A percentile compares a stretch with the other conserved stretches of the same genome.
Evolutionary conservation across 2,113 vertebrate genomes (phyloP).

Genomic region (Tragulus kanchil): DNA sequence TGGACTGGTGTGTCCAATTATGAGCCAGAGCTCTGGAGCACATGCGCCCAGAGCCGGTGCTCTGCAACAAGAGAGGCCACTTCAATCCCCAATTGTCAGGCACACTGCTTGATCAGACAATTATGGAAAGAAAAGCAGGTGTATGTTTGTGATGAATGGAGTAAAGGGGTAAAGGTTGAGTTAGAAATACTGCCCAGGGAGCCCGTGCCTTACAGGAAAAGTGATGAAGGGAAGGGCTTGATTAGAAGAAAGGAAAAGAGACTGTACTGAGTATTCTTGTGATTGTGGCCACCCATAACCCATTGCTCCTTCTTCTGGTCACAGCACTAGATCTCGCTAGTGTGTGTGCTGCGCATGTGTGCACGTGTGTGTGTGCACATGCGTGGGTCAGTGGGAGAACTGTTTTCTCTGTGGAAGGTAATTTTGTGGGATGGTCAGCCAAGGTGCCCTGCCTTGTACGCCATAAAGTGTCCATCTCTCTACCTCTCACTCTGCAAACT

Average conservation of each 20-base stretch:
- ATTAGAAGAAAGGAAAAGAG: background rate
- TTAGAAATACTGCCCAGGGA: background rate
- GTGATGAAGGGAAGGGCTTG: background rate
- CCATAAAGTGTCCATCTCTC: background rate
- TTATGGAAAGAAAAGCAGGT: background rate
- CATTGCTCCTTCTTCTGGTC: background rate
- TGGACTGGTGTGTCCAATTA: no score
- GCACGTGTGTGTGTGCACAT: fast-evolving
- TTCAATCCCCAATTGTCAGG: background rate
- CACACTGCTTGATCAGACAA: background rate
- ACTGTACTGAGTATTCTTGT: background rate
- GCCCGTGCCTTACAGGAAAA: background rate
- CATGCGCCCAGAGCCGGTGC: no score
- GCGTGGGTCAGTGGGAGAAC: no score
- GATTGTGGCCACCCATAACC: background rate
- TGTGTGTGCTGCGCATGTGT: fast-evolving
- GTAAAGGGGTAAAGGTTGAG: background rate
- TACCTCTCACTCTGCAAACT: background rate
- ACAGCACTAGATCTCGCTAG: background rate
- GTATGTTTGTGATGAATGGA: background rate
- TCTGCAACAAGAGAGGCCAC: no score
- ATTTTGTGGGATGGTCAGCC: background rate
- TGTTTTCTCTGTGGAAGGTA: background rate
- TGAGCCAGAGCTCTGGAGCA: no score
- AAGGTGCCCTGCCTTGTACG: background rate